Base-by-base conservation (phyloP, 2,113 vertebrate genomes). In the Struthidea cinerea region DNA sequence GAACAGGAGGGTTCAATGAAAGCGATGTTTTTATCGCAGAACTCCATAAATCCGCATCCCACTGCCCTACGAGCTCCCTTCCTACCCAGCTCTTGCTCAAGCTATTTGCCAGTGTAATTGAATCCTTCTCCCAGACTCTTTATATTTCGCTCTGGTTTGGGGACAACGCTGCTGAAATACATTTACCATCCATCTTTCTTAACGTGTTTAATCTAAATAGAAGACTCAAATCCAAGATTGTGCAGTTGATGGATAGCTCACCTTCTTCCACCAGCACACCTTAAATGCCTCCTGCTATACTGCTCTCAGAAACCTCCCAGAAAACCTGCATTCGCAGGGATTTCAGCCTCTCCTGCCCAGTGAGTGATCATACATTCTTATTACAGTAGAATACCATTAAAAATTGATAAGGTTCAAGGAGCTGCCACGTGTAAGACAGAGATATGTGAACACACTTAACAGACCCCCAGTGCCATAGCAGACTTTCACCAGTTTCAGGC, bases 111-210 rank as follows among this genome's bases (percentile, higher is more conserved):
- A 95, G 83, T 73, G 84, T 98, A 98, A 99, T 98, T 98, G 98
- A 98, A 98, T 96, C 97, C 98, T 98, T 98, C 98, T 98, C 93
- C 94, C 96, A 98, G 98, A 98, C 98, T 97, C 98, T 98, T 98
- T 95, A 96, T 96, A 98, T 98, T 98, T 98, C 97, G 88, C 98
- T 98, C 98, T 98, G 97, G 97, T 98, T 98, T 97, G 98, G 98
- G 98, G 98, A 98, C 98, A 98, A 98, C 78, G 98, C 98, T 97
- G 97, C 97, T 95, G 96, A 94, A 97, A 98, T 97, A 98, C 98
- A 90, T 97, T 97, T 91, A 93, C 98, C 98, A 99, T 99, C 98
- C 98, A 98, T 99, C 99, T 99, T 99, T 98, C 98, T 98, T 98
- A 99, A 98, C 98, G 93, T 94, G 98, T 97, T 97, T 98, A 98